Conservation (phyloP, 2,888 invertebrate genomes). For the Cetonia aurata region DNA sequence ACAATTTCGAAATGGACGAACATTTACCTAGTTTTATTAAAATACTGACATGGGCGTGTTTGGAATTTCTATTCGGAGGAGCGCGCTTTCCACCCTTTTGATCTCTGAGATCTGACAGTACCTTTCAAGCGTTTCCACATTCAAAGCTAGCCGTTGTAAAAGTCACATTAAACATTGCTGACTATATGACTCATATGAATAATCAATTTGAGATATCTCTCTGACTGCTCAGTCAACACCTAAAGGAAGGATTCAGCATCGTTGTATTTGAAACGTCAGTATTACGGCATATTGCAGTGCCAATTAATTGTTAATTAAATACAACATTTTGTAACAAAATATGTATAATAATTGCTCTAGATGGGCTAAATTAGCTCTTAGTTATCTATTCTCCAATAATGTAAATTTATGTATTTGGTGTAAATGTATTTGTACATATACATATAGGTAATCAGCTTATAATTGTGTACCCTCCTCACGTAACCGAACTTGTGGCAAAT, state of each 20-base stretch:
- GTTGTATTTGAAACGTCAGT: too few species aligned
- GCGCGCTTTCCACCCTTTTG: constrained; percentile 37
- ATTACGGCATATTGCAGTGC: too few species aligned
- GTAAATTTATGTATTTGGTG: too few species aligned
- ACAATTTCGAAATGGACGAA: constrained; percentile 11
- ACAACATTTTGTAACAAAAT: too few species aligned
- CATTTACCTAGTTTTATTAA: constrained; percentile 31
- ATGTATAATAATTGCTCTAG: too few species aligned
- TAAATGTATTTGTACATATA: too few species aligned
- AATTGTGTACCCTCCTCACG: too few species aligned
- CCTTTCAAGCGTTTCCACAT: constrained; percentile 28
- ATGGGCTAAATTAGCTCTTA: too few species aligned
- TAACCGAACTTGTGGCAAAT: too few species aligned
- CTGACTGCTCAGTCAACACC: background rate
- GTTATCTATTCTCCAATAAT: too few species aligned
- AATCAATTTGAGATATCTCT: constrained; percentile 23
- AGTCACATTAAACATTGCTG: constrained; percentile 26
- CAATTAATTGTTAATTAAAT: too few species aligned
- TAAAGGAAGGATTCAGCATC: background rate
- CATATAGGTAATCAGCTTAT: too few species aligned
- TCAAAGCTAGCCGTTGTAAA: constrained; percentile 21
- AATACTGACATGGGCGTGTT: constrained; percentile 30
- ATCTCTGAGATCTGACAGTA: constrained; percentile 35
- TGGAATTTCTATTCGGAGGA: constrained; percentile 34
- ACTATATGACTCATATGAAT: constrained; percentile 31